Base-by-base conservation (phyloP, 2,888 invertebrate genomes). In the Vesta saturnalis region DNA sequence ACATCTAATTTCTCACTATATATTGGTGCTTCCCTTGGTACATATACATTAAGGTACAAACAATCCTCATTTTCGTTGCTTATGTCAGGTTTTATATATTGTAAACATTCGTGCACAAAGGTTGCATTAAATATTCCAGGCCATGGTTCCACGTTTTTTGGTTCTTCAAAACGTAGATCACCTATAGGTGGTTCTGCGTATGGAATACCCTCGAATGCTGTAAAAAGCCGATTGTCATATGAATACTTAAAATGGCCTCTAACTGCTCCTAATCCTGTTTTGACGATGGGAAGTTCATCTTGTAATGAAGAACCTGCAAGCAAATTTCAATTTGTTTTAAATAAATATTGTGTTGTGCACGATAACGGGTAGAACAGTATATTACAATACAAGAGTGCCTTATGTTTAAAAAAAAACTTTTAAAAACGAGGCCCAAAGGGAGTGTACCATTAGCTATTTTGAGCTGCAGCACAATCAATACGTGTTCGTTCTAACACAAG, bases 201-300 rank as follows among this genome's bases (percentile, higher is more conserved):
- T 1, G 63, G 63, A 56, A 63, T 55, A 6, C 63, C 63, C 16
- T 63, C 63, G 23, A 63, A 63, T 1, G 63, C 63, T 10, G 56
- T 46, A 54, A 46, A 63, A 15, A 23, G 19, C 10, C 56, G 22
- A 12, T 55, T 21, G 0, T 55, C 14, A 18, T 63, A 63, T 21
- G 63, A 63, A 14, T 10, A 15, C 19, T 56, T 63, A 30, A 56
- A 16, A 5, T 15, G 15, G 47, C 47, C 47, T 10, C 18, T 15
- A 5, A 49, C 8, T 18, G 15, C 15, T 49, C 47, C 47, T 14
- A 46, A 46, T 46, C 4, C n/a, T 46, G 46, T 46, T 5, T 14
- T 4, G 4, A 14, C 46, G 4, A 14, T 14, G 14, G 46, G n/a
- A 10, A 5, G 12, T 6, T 46, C 14, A 4, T 46, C 46, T 46